Percentiles rank a stretch among this genome's conserved stretches.
Evolutionary conservation across 2,888 invertebrate species (phyloP).

Genomic region (Epinotia brunnichana): DNA sequence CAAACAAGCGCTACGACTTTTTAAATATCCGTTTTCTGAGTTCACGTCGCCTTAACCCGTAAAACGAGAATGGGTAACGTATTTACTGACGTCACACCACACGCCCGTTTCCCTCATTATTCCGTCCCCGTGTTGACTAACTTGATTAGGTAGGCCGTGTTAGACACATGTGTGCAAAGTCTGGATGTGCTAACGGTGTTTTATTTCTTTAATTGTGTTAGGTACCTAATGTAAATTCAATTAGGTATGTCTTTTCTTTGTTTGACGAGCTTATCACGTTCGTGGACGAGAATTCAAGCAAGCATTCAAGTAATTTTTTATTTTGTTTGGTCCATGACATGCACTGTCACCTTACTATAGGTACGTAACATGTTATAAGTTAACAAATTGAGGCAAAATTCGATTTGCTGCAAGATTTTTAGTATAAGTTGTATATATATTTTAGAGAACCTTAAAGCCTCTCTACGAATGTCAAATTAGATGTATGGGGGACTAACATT

Average conservation of each 20-base stretch:
- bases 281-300: too few relatives aligned
- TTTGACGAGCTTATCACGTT: neutral
- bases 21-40: too few relatives aligned
- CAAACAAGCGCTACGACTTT: too few relatives aligned
- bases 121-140: slow-evolving; percentile 17
- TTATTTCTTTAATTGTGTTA: slow-evolving; percentile 13
- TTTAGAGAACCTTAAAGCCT: too few relatives aligned
- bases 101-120: slow-evolving; percentile 23
- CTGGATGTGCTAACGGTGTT: slow-evolving; percentile 13
- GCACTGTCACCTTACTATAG: too few relatives aligned
- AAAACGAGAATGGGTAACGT: slow-evolving; percentile 11
- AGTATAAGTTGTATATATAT: too few relatives aligned
- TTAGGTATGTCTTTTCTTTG: neutral
- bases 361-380: too few relatives aligned
- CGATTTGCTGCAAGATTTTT: neutral
- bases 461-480: too few relatives aligned
- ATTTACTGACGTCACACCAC: slow-evolving; percentile 24
- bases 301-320: too few relatives aligned
- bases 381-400: neutral
- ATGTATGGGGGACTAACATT: too few relatives aligned
- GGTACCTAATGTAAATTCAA: slow-evolving; percentile 15
- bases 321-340: too few relatives aligned
- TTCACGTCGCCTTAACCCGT: too few relatives aligned
- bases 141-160: slow-evolving; percentile 12
- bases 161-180: slow-evolving; percentile 15